Percentiles rank a stretch among this genome's conserved stretches.
phyloP scores from a whole-genome alignment of 2,797 vertebrate genomes.

The Bovichtus diacanthus region DNA sequence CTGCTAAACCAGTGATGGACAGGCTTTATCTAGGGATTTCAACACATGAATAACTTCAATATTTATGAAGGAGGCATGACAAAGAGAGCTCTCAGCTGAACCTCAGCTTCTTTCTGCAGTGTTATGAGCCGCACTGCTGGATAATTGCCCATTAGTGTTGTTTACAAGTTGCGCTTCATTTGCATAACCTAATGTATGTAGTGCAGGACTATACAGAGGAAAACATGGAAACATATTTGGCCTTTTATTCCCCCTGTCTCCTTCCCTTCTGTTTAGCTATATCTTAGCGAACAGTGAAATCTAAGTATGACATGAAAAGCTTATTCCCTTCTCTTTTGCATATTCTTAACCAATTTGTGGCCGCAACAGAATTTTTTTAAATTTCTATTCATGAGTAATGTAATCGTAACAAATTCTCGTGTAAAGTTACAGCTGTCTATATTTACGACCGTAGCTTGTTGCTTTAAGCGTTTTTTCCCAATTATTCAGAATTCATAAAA shows the following conservation, averaged over 20 bases:
- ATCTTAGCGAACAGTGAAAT: neutral
- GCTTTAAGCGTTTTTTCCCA: too few species aligned
- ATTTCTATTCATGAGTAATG: too few species aligned
- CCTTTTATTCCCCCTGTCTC: neutral
- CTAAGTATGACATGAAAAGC: neutral
- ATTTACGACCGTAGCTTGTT: too few species aligned
- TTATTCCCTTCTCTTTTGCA: neutral
- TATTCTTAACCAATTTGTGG: neutral
- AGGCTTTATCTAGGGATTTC: slow-evolving; percentile 29
- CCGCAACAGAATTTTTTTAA: too few species aligned
- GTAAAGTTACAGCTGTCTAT: too few species aligned
- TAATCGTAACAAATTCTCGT: too few species aligned
- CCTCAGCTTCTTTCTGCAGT: slow-evolving; percentile 37
- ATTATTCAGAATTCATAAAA: too few species aligned
- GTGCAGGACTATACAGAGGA: slow-evolving; percentile 4
- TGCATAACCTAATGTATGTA: slow-evolving; percentile 12
- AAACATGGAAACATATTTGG: slow-evolving; percentile 6
- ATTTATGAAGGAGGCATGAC: slow-evolving; percentile 40
- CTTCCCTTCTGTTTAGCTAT: neutral
- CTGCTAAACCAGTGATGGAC: slow-evolving; percentile 7
- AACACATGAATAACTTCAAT: slow-evolving; percentile 44
- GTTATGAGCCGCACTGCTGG: slow-evolving; percentile 8
- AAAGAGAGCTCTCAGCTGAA: slow-evolving; percentile 28
- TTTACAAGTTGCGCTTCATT: slow-evolving; percentile 49
- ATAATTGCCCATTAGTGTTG: slow-evolving; percentile 69